These are phyloP conservation scores for Unio delphinus DNA, from an alignment of 2,888 invertebrate species.

Conservation along the genomic window DNA sequence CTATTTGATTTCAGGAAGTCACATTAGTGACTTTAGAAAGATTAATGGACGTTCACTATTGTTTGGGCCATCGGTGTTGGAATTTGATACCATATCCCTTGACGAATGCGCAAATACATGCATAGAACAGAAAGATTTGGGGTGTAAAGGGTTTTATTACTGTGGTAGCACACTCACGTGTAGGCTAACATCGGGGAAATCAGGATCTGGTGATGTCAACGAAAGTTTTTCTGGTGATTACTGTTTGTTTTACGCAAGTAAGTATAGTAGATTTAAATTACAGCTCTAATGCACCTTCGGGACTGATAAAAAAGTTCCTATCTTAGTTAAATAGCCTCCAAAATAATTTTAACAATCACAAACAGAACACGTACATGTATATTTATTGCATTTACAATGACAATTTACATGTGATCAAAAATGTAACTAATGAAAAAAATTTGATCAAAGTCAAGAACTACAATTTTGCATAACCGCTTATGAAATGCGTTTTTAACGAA, in stretches of 20 bases:
- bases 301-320: too few species aligned
- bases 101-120: conserved; percentile 49
- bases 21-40: conserved; percentile 36
- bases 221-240: conserved; percentile 10
- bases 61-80: conserved; percentile 10
- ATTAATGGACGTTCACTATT: conserved; percentile 17
- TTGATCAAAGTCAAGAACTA: too few species aligned
- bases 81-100: conserved; percentile 20
- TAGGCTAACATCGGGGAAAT: conserved; percentile 18
- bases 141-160: conserved; percentile 41
- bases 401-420: too few species aligned
- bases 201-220: conserved; percentile 11
- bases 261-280: conserved; percentile 5
- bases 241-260: conserved; percentile 36
- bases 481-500: too few species aligned
- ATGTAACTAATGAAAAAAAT: too few species aligned
- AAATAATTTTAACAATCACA: too few species aligned
- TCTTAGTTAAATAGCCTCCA: too few species aligned
- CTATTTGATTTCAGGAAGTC: conserved; percentile 29
- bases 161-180: conserved; percentile 33
- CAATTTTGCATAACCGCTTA: too few species aligned
- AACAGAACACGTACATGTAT: too few species aligned
- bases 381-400: too few species aligned
- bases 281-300: too few species aligned
- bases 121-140: conserved; percentile 21